Evolutionary conservation across 2,797 vertebrate species (phyloP).

Genomic region (Xenopus petersii): DNA sequence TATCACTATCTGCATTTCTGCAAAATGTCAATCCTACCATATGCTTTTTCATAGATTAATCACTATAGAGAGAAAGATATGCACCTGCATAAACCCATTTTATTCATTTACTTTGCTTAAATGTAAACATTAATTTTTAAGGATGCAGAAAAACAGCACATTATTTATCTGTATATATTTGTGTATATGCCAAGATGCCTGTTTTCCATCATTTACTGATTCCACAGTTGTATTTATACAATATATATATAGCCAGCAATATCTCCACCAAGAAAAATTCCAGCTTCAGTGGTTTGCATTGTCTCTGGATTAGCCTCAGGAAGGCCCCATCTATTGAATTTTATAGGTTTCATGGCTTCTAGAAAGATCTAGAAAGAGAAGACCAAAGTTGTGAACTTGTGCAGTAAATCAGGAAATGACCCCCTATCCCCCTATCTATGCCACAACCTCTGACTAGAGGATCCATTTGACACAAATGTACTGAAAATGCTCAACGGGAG

Average conservation of each 20-base stretch:
- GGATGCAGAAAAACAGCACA: background rate
- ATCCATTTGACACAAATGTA: background rate
- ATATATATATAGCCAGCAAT: too few species aligned
- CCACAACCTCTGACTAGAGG: background rate
- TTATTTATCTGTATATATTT: conserved; percentile 83
- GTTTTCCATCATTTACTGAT: conserved; percentile 93
- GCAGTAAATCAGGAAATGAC: background rate
- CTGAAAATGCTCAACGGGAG: too few species aligned
- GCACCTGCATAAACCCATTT: too few species aligned
- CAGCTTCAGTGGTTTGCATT: conserved; percentile 89
- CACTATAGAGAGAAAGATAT: too few species aligned
- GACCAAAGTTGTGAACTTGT: background rate
- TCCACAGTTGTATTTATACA: conserved; percentile 92
- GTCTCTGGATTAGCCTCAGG: conserved; percentile 84
- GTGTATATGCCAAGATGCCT: conserved; percentile 94
- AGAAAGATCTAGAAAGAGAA: conserved; percentile 74
- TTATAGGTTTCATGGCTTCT: conserved; percentile 82
- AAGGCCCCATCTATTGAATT: conserved; percentile 84
- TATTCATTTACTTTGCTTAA: too few species aligned
- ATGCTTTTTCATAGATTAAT: background rate
- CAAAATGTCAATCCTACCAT: background rate
- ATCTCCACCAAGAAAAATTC: conserved; percentile 93
- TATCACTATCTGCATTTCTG: background rate
- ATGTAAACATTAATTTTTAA: too few species aligned
- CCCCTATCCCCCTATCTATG: too few species aligned